Evolutionary conservation across 2,797 vertebrate species (phyloP).

Genomic region (Syngnathus acus): DNA sequence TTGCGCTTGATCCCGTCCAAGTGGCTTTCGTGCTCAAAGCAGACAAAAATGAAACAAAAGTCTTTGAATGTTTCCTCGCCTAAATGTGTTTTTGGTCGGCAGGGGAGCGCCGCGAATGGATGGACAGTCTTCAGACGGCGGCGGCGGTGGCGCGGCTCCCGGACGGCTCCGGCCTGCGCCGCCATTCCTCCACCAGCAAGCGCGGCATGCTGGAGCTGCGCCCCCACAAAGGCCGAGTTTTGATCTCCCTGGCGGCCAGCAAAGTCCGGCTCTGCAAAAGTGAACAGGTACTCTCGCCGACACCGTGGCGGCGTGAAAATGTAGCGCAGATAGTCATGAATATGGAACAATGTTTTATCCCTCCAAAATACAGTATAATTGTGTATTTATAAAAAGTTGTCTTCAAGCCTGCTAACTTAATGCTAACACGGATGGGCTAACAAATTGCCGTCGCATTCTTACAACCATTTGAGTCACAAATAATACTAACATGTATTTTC

Average conservation of each 20-base stretch:
- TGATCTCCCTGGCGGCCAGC: conserved; percentile 82
- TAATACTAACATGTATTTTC: too few species aligned
- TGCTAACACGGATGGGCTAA: too few species aligned
- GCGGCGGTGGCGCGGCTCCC: conserved; percentile 51
- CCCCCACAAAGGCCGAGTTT: conserved; percentile 90
- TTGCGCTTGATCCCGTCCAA: conserved; percentile 29
- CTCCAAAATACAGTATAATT: neutral
- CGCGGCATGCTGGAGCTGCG: conserved; percentile 85
- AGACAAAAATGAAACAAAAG: conserved; percentile 26
- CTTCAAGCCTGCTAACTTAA: too few species aligned
- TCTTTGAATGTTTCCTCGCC: conserved; percentile 16
- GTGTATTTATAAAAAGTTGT: neutral
- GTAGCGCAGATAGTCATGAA: conserved; percentile 27
- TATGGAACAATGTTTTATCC: conserved; percentile 14
- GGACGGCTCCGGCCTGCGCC: conserved; percentile 53
- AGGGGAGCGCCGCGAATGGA: conserved; percentile 93
- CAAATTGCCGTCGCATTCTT: too few species aligned
- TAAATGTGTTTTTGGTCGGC: conserved; percentile 37
- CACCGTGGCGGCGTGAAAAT: conserved; percentile 26
- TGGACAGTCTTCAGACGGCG: conserved; percentile 70
- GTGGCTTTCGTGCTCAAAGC: conserved; percentile 16
- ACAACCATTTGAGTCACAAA: too few species aligned
- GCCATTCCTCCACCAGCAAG: conserved; percentile 74
- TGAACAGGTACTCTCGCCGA: conserved; percentile 79
- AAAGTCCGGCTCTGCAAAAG: conserved; percentile 93